These are phyloP conservation scores for Halcyon badia DNA, from an alignment of 2,797 vertebrate species.

Conservation along the genomic window DNA sequence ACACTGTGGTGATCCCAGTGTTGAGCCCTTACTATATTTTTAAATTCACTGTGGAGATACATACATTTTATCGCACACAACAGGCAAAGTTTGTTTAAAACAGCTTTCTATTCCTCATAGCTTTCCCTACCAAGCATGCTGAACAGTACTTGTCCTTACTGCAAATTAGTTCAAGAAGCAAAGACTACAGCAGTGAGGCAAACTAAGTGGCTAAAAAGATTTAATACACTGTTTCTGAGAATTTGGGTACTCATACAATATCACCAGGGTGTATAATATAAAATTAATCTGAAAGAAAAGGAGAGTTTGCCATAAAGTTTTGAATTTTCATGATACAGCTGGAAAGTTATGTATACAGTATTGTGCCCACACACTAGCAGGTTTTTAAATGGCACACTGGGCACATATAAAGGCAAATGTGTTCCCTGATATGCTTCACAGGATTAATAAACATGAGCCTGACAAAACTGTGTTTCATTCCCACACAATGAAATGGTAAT, in stretches of 20 bases:
- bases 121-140: background rate
- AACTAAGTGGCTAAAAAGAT: background rate
- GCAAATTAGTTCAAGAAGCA: background rate
- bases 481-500: background rate
- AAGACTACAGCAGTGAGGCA: background rate
- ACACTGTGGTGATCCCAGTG: background rate
- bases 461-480: constrained; percentile 1
- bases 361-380: background rate
- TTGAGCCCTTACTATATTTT: background rate
- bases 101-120: background rate
- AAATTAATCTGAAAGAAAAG: background rate
- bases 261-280: background rate
- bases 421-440: background rate
- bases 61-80: background rate
- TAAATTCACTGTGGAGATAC: background rate
- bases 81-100: background rate
- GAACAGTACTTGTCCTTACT: background rate
- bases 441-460: constrained; percentile 39
- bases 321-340: background rate
- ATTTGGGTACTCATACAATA: background rate
- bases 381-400: background rate
- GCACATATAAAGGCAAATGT: background rate
- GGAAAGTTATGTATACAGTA: background rate
- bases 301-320: background rate
- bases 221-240: background rate